Evolutionary conservation across 2,888 invertebrate genomes (phyloP).

Genomic region (Cremastobaeus sp.): DNA sequence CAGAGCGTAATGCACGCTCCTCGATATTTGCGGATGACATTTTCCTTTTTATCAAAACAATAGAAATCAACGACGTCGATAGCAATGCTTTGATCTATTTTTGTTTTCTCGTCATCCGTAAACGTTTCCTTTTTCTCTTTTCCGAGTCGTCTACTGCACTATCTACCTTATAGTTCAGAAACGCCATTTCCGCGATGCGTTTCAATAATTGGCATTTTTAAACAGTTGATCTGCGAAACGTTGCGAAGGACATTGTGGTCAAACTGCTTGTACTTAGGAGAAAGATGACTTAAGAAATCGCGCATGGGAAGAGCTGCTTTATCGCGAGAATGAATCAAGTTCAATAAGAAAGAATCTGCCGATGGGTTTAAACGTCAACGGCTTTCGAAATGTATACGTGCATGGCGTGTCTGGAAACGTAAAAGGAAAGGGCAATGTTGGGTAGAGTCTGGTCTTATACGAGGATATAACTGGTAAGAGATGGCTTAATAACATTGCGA

Average conservation of each 20-base stretch:
- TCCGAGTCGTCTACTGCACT: slow-evolving; percentile 6
- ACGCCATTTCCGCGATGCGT: slow-evolving; percentile 14
- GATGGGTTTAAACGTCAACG: slow-evolving; percentile 49
- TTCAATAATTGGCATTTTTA: slow-evolving; percentile 20
- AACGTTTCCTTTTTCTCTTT: background rate
- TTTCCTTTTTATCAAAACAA: slow-evolving; percentile 46
- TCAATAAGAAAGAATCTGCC: slow-evolving; percentile 47
- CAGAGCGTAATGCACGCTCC: slow-evolving; percentile 22
- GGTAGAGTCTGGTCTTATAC: slow-evolving; percentile 62
- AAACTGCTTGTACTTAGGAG: too few relatives aligned
- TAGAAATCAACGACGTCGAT: slow-evolving; percentile 29
- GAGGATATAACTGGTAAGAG: slow-evolving; percentile 73
- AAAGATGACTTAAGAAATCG: too few relatives aligned
- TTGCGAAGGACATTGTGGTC: background rate
- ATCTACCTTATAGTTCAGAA: slow-evolving; percentile 25
- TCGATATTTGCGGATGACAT: slow-evolving; percentile 41
- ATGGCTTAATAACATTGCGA: slow-evolving; percentile 75
- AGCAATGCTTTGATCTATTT: slow-evolving; percentile 12
- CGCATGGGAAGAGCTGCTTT: slow-evolving; percentile 35
- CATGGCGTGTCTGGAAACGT: slow-evolving; percentile 51
- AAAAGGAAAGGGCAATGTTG: slow-evolving; percentile 53
- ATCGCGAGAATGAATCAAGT: slow-evolving; percentile 38
- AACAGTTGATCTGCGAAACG: background rate
- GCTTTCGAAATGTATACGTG: slow-evolving; percentile 51
- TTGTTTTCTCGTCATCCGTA: slow-evolving; percentile 6